These are phyloP conservation scores for Argyresthia albistria DNA, from an alignment of 2,888 invertebrate genomes.

Conservation along the genomic window DNA sequence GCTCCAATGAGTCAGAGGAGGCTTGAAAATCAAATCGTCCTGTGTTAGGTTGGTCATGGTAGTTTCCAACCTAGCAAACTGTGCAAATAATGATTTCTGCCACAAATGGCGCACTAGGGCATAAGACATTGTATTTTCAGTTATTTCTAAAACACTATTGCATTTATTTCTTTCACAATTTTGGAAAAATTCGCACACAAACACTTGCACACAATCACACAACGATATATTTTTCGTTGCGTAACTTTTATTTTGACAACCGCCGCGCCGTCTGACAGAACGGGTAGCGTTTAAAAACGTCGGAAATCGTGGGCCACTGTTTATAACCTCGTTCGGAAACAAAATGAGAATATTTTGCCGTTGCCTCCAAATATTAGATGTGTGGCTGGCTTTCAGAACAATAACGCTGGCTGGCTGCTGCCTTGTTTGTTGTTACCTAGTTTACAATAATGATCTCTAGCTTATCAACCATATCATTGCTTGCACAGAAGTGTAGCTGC, in stretches of 20 bases:
- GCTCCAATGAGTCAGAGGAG: constrained; percentile 55
- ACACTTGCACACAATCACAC: neutral
- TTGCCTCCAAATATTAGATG: too few relatives aligned
- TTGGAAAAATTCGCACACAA: constrained; percentile 23
- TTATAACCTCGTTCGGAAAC: neutral
- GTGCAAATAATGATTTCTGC: constrained; percentile 37
- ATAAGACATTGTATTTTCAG: constrained; percentile 39
- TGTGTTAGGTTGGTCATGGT: constrained; percentile 55
- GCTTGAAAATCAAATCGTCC: constrained; percentile 55
- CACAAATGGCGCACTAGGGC: constrained; percentile 51
- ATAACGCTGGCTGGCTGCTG: too few relatives aligned
- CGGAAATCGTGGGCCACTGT: neutral
- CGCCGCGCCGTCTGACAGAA: constrained; percentile 13
- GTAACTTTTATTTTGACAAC: constrained; percentile 43
- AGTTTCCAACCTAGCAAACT: constrained; percentile 47
- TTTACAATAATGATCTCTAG: too few relatives aligned
- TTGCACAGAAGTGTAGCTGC: too few relatives aligned
- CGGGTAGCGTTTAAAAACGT: constrained; percentile 4
- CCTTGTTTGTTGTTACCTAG: too few relatives aligned
- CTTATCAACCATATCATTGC: too few relatives aligned
- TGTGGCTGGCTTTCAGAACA: too few relatives aligned
- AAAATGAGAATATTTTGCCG: too few relatives aligned
- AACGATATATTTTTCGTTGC: constrained; percentile 19
- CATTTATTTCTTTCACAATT: constrained; percentile 12
- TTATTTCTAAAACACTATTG: constrained; percentile 11